Base-by-base conservation (phyloP, 2,797 vertebrate genomes). In the Cephalopachus bancanus region DNA sequence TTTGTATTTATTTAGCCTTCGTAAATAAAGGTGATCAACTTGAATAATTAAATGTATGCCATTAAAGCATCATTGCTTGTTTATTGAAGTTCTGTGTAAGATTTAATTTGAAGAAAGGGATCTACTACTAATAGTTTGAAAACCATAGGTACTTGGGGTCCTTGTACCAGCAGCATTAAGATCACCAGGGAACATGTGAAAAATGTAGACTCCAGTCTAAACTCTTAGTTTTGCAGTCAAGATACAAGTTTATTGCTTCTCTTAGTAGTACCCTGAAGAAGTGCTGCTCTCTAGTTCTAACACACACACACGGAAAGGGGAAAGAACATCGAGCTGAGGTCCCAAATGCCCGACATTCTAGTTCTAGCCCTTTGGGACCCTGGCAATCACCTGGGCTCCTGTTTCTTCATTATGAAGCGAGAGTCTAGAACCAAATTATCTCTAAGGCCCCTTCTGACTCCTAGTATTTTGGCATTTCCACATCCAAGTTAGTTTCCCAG, bases 71-170 rank as follows among this genome's bases (percentile, higher is more conserved):
- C 62, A 24, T 3, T 83, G 49, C n/a, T 49, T 57, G n/a, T 49
- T 33, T 60, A 83, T 2, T 44, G 16, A 60, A 44, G 57, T 15
- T 95, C 37, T 84, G 2, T 59, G 8, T 94, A 96, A 92, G n/a
- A 92, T 51, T 85, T 95, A 81, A 67, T 71, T 67, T 81, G 62
- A 89, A 85, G 65, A 91, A 91, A 95, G 11, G 37, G 30, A 81
- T 64, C 49, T 49, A 17, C 49, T 53, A 71, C 10, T 78, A 60
- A 55, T 57, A 33, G 26, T 62, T 90, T 83, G 24, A 92, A 85
- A 92, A 84, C 6, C n/a, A 79, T 2, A 84, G 44, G 67, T 10
- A 60, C 30, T 44, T 44, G 44, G 44, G 44, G 74, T n/a, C 37
- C 3, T 65, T 65, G 20, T 65, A 84, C n/a, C n/a, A 67, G 55